phyloP scores from a whole-genome alignment of 2,888 invertebrate species.

The Pyrocoelia pectoralis region DNA sequence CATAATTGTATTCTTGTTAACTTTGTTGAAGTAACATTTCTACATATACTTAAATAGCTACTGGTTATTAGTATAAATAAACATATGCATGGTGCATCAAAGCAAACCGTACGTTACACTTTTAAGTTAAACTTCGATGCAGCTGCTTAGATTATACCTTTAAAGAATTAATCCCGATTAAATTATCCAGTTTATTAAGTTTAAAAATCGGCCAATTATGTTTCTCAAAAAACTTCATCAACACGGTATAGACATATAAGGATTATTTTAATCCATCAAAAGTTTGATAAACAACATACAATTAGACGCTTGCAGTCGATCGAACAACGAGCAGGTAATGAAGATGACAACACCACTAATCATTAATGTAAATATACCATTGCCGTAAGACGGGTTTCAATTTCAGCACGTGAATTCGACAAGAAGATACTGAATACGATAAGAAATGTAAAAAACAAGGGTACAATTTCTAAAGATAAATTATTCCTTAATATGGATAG shows the following conservation, averaged over 20 bases:
- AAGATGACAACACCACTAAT: no score
- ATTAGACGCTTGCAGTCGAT: no score
- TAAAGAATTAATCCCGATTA: constrained; percentile 1
- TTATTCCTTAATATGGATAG: no score
- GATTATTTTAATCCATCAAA: neutral
- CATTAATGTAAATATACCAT: no score
- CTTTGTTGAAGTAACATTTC: constrained; percentile 12
- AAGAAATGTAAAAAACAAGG: no score
- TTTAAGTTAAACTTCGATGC: neutral
- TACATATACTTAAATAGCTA: constrained; percentile 5
- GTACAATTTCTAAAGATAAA: no score
- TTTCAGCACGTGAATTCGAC: no score
- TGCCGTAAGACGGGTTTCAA: no score
- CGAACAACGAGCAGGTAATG: no score
- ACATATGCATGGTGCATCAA: neutral
- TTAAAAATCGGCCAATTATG: constrained; percentile 1
- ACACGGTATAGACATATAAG: neutral
- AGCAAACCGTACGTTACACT: neutral
- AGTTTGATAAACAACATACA: no score
- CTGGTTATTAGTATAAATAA: neutral
- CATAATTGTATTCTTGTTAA: constrained; percentile 56
- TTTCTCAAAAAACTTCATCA: neutral
- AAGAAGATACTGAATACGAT: no score
- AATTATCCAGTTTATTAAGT: neutral
- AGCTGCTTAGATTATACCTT: constrained; percentile 1